These are phyloP conservation scores for Camponotus vicinus DNA, from an alignment of 1,140 invertebrate genomes.

Conservation along the genomic window DNA sequence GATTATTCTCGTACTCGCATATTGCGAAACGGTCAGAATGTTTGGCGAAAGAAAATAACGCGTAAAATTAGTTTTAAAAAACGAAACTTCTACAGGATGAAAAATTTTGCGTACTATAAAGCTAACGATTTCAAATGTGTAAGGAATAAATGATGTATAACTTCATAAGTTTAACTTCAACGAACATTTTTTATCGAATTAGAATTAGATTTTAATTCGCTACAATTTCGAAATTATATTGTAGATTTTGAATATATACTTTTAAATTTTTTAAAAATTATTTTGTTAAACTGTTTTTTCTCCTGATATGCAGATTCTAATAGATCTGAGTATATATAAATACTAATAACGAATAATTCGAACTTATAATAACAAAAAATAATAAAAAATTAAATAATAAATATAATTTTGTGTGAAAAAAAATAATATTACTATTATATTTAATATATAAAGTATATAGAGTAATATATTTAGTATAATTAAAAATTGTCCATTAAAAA, in stretches of 20 bases:
- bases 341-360: neutral
- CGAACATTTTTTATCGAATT: neutral
- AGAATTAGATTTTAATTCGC: conserved; percentile 14
- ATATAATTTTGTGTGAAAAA: neutral
- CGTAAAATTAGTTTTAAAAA: neutral
- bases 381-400: conserved; percentile 13
- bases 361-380: conserved; percentile 4
- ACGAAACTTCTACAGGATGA: neutral
- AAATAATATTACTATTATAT: neutral
- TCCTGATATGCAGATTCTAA: neutral
- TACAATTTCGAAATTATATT: neutral
- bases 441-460: too few relatives aligned
- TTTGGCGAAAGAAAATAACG: neutral
- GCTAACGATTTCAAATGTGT: neutral
- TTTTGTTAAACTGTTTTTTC: neutral
- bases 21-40: neutral
- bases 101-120: neutral
- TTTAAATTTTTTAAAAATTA: conserved; percentile 27
- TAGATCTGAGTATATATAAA: neutral
- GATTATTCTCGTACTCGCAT: neutral
- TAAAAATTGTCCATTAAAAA: neutral
- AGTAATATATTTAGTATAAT: neutral
- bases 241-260: neutral
- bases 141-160: neutral
- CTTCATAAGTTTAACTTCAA: neutral